Conservation (phyloP, 1,140 invertebrate genomes). For the Hylyphantes graminicola region DNA sequence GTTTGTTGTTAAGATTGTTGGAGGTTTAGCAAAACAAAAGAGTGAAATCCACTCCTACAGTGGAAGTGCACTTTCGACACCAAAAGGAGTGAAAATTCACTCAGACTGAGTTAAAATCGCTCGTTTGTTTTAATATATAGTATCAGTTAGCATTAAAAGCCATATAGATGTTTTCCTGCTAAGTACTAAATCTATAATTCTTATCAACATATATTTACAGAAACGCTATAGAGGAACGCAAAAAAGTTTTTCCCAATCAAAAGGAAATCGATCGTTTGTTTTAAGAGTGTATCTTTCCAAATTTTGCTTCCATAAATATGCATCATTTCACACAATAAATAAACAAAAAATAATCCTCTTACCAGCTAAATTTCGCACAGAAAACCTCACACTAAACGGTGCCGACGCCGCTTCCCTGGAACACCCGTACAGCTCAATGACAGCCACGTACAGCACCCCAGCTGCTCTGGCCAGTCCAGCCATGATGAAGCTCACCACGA, state of each 20-base stretch:
- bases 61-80: too few relatives aligned
- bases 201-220: not conserved
- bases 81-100: too few relatives aligned
- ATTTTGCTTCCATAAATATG: not conserved
- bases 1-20: too few relatives aligned
- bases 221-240: too few relatives aligned
- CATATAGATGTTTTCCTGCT: too few relatives aligned
- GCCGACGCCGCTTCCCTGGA: constrained; percentile 28
- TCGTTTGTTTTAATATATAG: too few relatives aligned
- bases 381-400: constrained; percentile 41
- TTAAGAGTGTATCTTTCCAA: too few relatives aligned
- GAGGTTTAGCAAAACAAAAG: too few relatives aligned
- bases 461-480: constrained; percentile 36
- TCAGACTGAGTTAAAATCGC: too few relatives aligned
- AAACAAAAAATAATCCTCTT: not conserved
- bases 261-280: too few relatives aligned
- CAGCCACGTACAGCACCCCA: constrained; percentile 45
- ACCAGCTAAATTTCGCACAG: constrained; percentile 46
- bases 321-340: not conserved
- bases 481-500: constrained; percentile 55
- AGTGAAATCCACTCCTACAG: too few relatives aligned
- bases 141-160: too few relatives aligned
- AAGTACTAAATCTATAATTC: not conserved
- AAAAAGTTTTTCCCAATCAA: not conserved
- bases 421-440: constrained; percentile 43